Percentiles rank a stretch among this genome's conserved stretches.
Evolutionary conservation across 2,113 vertebrate genomes (phyloP).

Genomic region (Lonchura striata): DNA sequence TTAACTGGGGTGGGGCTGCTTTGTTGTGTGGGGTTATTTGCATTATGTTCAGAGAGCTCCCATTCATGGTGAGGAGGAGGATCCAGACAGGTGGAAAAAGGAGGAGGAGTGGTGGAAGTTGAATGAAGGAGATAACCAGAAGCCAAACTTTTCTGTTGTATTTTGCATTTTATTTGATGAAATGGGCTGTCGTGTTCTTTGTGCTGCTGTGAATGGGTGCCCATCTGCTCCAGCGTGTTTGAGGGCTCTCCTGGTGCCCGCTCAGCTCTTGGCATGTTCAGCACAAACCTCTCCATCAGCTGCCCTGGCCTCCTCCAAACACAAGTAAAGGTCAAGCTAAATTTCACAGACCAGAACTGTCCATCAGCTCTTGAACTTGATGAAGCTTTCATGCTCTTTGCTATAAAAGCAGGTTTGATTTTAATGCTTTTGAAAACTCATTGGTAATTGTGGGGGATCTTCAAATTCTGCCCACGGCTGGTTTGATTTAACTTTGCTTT

Average conservation of each 20-base stretch:
- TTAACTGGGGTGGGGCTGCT: background rate
- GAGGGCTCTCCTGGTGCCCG: slow-evolving; percentile 19
- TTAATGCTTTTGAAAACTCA: background rate
- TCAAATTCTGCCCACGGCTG: background rate
- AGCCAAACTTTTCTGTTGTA: slow-evolving; percentile 15
- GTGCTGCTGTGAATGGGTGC: slow-evolving; percentile 57
- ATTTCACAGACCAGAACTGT: background rate
- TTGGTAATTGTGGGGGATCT: background rate
- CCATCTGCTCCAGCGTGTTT: slow-evolving; percentile 70
- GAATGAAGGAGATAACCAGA: slow-evolving; percentile 29
- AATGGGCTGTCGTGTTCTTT: slow-evolving; percentile 42
- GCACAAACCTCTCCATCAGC: slow-evolving; percentile 20
- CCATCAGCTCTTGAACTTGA: background rate
- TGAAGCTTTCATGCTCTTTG: background rate
- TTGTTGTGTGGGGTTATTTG: background rate
- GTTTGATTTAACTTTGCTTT: background rate
- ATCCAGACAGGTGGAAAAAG: slow-evolving; percentile 57
- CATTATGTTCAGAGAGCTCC: background rate
- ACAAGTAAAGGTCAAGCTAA: background rate
- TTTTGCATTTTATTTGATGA: background rate
- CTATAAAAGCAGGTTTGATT: background rate
- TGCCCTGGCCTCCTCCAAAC: background rate
- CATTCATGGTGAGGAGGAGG: background rate
- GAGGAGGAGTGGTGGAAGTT: slow-evolving; percentile 2
- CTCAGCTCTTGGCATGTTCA: background rate